Evolutionary conservation across 2,888 invertebrate species (phyloP).

Genomic region (Argynnis bischoffii): DNA sequence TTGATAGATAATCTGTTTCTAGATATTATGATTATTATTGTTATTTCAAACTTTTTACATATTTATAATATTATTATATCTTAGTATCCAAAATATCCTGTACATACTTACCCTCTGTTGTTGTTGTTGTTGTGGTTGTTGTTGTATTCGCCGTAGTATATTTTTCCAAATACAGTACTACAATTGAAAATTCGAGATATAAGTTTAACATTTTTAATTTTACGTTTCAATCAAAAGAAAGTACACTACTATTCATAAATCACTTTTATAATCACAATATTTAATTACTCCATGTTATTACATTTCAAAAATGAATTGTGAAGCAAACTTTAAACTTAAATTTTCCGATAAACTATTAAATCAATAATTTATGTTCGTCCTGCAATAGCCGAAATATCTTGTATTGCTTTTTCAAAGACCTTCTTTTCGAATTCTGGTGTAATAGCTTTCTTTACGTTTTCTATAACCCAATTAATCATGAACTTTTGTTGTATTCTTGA

Average conservation of each 20-base stretch:
- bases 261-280: conserved; percentile 8
- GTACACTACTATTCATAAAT: conserved; percentile 11
- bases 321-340: neutral
- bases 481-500: conserved; percentile 94
- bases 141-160: conserved; percentile 1
- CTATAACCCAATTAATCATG: conserved; percentile 95
- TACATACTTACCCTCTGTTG: conserved; percentile 18
- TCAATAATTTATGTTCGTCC: conserved; percentile 43
- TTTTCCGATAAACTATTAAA: neutral
- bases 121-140: conserved; percentile 4
- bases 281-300: neutral
- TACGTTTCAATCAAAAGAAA: conserved; percentile 14
- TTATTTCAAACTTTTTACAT: too few relatives aligned
- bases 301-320: neutral
- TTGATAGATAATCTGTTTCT: too few relatives aligned
- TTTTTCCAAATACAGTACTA: conserved; percentile 16
- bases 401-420: conserved; percentile 91
- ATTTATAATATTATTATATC: too few relatives aligned
- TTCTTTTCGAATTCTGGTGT: conserved; percentile 95
- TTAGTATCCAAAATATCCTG: neutral
- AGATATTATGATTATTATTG: neutral
- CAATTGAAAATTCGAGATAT: conserved; percentile 1
- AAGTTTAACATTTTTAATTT: conserved; percentile 10
- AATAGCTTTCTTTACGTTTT: conserved; percentile 90
- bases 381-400: conserved; percentile 88